Percentiles rank a stretch among this genome's conserved stretches.
phyloP scores from a whole-genome alignment of 1,140 invertebrate genomes.

The Drosophila seguyi region DNA sequence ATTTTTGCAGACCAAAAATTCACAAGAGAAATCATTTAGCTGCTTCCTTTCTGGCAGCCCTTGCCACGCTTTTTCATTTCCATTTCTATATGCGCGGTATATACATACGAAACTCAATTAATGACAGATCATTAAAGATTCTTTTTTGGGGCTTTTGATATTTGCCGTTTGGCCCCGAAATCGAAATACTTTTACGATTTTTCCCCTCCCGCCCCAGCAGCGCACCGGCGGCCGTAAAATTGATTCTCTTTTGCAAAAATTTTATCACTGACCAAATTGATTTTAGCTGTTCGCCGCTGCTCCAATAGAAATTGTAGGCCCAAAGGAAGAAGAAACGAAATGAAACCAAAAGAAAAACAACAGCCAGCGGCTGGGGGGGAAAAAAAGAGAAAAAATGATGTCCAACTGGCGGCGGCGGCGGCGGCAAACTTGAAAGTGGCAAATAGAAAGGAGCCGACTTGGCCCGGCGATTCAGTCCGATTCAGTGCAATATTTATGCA shows the following conservation, averaged over 20 bases:
- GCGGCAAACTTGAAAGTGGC: slow-evolving; percentile 73
- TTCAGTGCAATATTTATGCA: slow-evolving; percentile 79
- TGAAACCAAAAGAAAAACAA: slow-evolving; percentile 22
- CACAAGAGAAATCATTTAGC: slow-evolving; percentile 60
- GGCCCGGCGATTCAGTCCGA: slow-evolving; percentile 34
- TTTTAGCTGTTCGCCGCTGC: slow-evolving; percentile 55
- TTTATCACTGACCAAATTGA: slow-evolving; percentile 65
- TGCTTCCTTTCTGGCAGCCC: slow-evolving; percentile 48
- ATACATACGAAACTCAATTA: slow-evolving; percentile 76
- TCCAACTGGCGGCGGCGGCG: slow-evolving; percentile 34
- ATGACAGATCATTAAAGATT: slow-evolving; percentile 77
- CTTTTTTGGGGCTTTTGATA: slow-evolving; percentile 70
- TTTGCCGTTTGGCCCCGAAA: slow-evolving; percentile 74
- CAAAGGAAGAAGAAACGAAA: slow-evolving; percentile 46
- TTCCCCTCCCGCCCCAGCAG: slow-evolving; percentile 28
- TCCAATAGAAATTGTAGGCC: slow-evolving; percentile 71
- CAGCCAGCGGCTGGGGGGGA: slow-evolving; percentile 2
- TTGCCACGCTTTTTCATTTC: slow-evolving; percentile 71
- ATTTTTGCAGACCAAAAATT: slow-evolving; percentile 38
- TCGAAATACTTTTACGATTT: slow-evolving; percentile 73
- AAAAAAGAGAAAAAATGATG: slow-evolving; percentile 28
- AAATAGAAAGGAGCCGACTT: slow-evolving; percentile 75
- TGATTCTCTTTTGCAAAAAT: slow-evolving; percentile 61
- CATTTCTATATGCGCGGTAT: slow-evolving; percentile 60
- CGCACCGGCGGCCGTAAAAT: slow-evolving; percentile 57